phyloP scores from a whole-genome alignment of 2,797 vertebrate species.

The Sebastes minor region DNA sequence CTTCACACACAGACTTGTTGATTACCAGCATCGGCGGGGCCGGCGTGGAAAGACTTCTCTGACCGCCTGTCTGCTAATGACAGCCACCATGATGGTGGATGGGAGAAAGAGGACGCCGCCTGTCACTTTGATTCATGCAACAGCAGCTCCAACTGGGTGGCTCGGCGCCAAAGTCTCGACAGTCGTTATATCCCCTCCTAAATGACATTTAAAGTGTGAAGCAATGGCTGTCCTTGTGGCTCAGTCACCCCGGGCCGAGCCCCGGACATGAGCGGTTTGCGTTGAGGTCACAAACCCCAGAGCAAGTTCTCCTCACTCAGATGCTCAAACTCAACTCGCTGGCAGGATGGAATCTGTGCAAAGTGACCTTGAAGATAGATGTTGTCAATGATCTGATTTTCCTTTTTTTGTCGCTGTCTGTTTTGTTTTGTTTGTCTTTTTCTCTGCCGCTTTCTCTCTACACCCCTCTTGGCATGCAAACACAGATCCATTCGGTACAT shows the following conservation, averaged over 20 bases:
- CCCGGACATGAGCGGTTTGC: constrained; percentile 55
- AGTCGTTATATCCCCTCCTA: constrained; percentile 72
- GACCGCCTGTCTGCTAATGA: constrained; percentile 72
- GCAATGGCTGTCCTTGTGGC: constrained; percentile 76
- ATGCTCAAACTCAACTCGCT: constrained; percentile 43
- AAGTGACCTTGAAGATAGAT: constrained; percentile 64
- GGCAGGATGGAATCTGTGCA: constrained; percentile 41
- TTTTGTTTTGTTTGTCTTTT: neutral
- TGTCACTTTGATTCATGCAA: constrained; percentile 80
- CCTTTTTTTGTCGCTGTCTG: neutral
- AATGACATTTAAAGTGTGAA: constrained; percentile 81
- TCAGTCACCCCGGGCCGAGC: constrained; percentile 66
- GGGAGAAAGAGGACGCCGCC: constrained; percentile 69
- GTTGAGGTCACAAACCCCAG: constrained; percentile 59
- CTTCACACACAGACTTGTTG: constrained; percentile 72
- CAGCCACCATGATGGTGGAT: constrained; percentile 68
- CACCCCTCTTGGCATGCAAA: neutral
- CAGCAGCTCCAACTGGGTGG: constrained; percentile 60
- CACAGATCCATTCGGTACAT: neutral
- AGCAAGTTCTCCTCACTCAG: constrained; percentile 50
- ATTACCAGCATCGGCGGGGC: constrained; percentile 64
- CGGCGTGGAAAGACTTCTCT: constrained; percentile 64
- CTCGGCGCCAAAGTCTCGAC: constrained; percentile 69
- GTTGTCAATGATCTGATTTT: constrained; percentile 37
- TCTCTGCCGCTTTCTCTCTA: neutral